Conservation (phyloP, 2,888 invertebrate genomes). For the Tanypteryx hageni region DNA sequence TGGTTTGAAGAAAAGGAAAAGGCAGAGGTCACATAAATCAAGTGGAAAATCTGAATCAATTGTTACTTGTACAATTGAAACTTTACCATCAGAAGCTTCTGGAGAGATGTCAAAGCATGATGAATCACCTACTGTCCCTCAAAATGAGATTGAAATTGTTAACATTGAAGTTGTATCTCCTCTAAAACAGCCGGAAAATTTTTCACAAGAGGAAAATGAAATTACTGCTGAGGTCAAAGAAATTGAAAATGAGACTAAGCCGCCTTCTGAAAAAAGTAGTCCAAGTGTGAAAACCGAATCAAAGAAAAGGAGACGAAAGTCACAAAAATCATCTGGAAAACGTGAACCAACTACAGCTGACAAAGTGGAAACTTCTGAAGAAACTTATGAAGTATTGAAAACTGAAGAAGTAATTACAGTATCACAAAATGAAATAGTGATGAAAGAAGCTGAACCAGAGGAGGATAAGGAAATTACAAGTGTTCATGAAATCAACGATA, state of each 20-base stretch:
- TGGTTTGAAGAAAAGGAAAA: neutral
- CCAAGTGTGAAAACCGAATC: neutral
- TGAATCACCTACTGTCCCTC: slow-evolving; percentile 43
- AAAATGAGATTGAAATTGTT: slow-evolving; percentile 62
- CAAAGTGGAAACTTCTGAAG: slow-evolving; percentile 47
- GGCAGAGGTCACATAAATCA: slow-evolving; percentile 64
- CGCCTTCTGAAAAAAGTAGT: neutral
- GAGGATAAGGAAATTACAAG: neutral
- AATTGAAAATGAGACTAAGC: neutral
- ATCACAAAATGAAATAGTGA: slow-evolving; percentile 58
- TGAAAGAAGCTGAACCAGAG: slow-evolving; percentile 29
- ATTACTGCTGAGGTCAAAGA: neutral
- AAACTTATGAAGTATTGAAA: slow-evolving; percentile 53
- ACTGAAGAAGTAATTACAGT: slow-evolving; percentile 63
- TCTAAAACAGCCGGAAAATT: neutral
- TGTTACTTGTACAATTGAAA: slow-evolving; percentile 60
- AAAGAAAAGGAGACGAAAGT: slow-evolving; percentile 36
- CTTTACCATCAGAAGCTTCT: slow-evolving; percentile 33
- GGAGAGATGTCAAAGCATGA: slow-evolving; percentile 64
- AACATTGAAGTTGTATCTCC: neutral
- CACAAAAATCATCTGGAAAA: slow-evolving; percentile 65
- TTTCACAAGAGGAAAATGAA: neutral
- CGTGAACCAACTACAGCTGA: slow-evolving; percentile 20
- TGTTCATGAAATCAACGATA: neutral
- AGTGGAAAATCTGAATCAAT: slow-evolving; percentile 64